Evolutionary conservation across 2,113 vertebrate species (phyloP).

Genomic region (Ageneiosus marmoratus): DNA sequence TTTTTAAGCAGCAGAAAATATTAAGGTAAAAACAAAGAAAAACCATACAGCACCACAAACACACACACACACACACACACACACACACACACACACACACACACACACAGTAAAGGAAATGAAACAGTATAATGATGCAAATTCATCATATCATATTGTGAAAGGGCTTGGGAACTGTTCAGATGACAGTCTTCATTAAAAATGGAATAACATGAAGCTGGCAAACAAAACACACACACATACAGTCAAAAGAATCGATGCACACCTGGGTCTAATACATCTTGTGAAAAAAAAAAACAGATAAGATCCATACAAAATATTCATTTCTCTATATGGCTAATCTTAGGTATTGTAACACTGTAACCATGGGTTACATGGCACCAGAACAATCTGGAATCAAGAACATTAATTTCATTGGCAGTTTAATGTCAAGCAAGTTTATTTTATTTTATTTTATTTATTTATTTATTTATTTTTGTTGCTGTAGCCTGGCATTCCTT

Average conservation of each 20-base stretch:
- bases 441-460: no score
- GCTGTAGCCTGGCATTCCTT: no score
- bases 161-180: slow-evolving; percentile 24
- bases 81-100: background rate
- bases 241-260: slow-evolving; percentile 9
- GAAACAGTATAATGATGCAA: background rate
- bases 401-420: no score
- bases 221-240: slow-evolving; percentile 11
- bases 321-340: slow-evolving; percentile 3
- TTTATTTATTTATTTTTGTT: no score
- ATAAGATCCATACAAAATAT: slow-evolving; percentile 6
- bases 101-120: slow-evolving; percentile 12
- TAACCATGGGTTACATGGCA: background rate
- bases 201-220: background rate
- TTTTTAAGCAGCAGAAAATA: background rate
- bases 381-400: no score
- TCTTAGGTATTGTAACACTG: background rate
- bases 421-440: no score
- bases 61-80: background rate
- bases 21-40: background rate
- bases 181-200: slow-evolving; percentile 19
- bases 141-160: background rate
- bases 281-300: background rate
- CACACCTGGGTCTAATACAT: slow-evolving; percentile 1
- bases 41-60: no score